These are phyloP conservation scores for Ormia ochracea DNA, from an alignment of 2,888 invertebrate genomes.

Conservation along the genomic window DNA sequence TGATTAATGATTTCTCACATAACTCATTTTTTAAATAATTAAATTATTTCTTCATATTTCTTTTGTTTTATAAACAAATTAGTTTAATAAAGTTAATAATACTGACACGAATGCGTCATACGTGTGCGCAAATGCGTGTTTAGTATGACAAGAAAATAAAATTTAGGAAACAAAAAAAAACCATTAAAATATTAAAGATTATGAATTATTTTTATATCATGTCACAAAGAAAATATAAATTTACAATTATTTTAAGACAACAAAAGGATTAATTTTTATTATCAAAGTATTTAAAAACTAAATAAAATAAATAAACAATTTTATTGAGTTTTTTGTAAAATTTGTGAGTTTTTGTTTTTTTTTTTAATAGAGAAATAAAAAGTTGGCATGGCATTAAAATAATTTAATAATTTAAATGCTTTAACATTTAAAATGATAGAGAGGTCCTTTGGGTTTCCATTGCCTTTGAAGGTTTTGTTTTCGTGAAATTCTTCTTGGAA, in stretches of 20 bases:
- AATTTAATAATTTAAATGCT: no score
- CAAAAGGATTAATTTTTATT: background rate
- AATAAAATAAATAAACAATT: background rate
- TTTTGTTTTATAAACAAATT: constrained; percentile 29
- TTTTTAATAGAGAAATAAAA: background rate
- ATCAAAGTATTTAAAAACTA: background rate
- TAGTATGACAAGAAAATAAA: background rate
- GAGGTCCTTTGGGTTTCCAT: no score
- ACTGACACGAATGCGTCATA: constrained; percentile 38
- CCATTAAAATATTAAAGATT: background rate
- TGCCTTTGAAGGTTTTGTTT: no score
- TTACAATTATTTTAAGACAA: background rate
- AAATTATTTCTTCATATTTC: background rate
- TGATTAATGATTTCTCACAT: constrained; percentile 58
- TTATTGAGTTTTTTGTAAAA: background rate
- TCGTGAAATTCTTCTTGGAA: no score
- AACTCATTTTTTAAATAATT: constrained; percentile 31
- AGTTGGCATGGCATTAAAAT: no score
- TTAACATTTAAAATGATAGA: no score
- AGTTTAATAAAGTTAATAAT: constrained; percentile 28
- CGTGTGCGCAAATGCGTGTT: background rate
- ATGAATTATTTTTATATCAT: background rate
- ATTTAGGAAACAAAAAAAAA: background rate
- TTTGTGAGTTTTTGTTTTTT: background rate
- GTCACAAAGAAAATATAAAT: background rate